Percentiles rank a stretch among this genome's conserved stretches.
phyloP scores from a whole-genome alignment of 2,888 invertebrate species.

The Thera britannica region DNA sequence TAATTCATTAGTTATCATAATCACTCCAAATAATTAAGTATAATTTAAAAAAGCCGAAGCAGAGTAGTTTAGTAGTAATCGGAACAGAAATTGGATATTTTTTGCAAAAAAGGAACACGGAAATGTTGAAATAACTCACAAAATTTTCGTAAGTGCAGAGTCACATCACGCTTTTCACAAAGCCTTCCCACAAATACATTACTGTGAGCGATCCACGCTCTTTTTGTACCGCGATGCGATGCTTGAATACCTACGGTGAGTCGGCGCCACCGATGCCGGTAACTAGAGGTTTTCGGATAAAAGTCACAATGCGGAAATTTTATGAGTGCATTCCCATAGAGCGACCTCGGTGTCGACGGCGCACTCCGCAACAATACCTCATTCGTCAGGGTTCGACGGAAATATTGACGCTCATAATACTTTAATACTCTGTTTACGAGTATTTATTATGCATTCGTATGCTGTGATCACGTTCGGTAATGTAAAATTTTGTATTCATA shows the following conservation, averaged over 20 bases:
- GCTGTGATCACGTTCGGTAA: conserved; percentile 35
- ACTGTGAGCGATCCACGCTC: conserved; percentile 41
- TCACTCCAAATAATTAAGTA: too few relatives aligned
- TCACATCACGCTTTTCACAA: conserved; percentile 37
- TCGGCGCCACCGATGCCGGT: conserved; percentile 39
- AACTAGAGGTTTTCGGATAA: conserved; percentile 62
- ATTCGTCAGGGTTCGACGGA: conserved; percentile 77
- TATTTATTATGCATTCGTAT: conserved; percentile 44
- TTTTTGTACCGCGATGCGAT: conserved; percentile 58
- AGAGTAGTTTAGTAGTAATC: too few relatives aligned
- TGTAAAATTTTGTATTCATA: conserved; percentile 35
- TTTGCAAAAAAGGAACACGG: not conserved
- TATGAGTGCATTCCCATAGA: conserved; percentile 72
- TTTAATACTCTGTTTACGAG: conserved; percentile 41
- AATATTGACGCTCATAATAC: conserved; percentile 57
- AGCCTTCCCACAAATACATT: conserved; percentile 52
- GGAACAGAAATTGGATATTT: too few relatives aligned
- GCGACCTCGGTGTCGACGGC: conserved; percentile 51
- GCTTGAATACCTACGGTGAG: conserved; percentile 49
- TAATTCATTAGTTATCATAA: too few relatives aligned
- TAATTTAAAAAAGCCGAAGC: too few relatives aligned
- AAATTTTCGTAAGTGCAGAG: conserved; percentile 25
- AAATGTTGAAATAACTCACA: conserved; percentile 28
- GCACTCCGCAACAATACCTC: conserved; percentile 68
- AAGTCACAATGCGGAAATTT: conserved; percentile 73